Evolutionary conservation across 2,113 vertebrate genomes (phyloP).

Genomic region (Accipiter virgatus): DNA sequence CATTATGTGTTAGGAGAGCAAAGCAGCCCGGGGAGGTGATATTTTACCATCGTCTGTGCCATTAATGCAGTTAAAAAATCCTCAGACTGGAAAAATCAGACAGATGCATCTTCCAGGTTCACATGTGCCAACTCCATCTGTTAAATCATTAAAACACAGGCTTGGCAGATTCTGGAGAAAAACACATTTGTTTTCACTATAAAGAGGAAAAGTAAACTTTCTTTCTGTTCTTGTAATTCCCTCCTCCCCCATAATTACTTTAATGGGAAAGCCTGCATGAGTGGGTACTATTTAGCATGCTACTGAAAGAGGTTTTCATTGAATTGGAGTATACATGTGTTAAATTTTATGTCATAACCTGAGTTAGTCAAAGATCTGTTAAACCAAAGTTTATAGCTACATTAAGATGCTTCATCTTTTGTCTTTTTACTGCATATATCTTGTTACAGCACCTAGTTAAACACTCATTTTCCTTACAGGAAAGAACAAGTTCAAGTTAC

Average conservation of each 20-base stretch:
- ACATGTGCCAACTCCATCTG: conserved; percentile 77
- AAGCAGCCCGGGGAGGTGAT: conserved; percentile 59
- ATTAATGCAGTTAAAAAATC: conserved; percentile 68
- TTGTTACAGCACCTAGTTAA: neutral
- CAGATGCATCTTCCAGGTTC: conserved; percentile 76
- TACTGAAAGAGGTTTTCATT: neutral
- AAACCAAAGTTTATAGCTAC: neutral
- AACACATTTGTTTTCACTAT: conserved; percentile 75
- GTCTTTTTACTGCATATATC: neutral
- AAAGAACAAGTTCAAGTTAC: neutral
- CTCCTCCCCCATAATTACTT: conserved; percentile 24
- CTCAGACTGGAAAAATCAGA: conserved; percentile 75
- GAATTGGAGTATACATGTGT: neutral
- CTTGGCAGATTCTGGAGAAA: conserved; percentile 72
- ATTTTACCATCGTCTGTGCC: conserved; percentile 58
- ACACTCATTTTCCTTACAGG: neutral
- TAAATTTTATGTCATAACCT: neutral
- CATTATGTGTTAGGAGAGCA: conserved; percentile 46
- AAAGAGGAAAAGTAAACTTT: conserved; percentile 71
- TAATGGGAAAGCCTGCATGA: neutral
- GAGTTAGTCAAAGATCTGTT: neutral
- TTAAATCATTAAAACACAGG: conserved; percentile 70
- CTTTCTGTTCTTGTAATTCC: conserved; percentile 40
- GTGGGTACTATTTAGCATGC: neutral
- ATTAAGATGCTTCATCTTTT: neutral